Conservation (phyloP, 2,888 invertebrate species). For the Ormyrus thymus region DNA sequence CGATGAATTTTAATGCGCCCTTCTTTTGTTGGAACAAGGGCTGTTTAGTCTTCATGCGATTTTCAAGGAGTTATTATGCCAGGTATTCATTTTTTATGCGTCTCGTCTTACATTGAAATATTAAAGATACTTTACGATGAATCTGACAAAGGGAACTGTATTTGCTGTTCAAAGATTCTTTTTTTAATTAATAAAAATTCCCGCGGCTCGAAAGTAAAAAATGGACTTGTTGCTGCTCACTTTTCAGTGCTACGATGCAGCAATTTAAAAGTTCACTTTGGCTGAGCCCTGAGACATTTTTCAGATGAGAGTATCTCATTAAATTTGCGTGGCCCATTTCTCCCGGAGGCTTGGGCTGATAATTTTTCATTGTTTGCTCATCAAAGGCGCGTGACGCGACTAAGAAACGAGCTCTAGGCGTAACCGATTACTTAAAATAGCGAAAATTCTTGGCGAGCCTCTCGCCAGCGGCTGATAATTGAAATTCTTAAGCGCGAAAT, state of each 20-base stretch:
- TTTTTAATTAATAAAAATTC: too few species aligned
- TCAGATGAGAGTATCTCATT: slow-evolving; percentile 26
- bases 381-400: slow-evolving; percentile 40
- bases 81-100: too few species aligned
- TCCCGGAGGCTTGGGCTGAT: neutral
- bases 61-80: too few species aligned
- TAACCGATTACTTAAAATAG: slow-evolving; percentile 3
- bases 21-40: neutral
- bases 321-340: slow-evolving; percentile 40
- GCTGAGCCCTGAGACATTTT: slow-evolving; percentile 16
- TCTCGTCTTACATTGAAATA: too few species aligned
- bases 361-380: slow-evolving; percentile 54
- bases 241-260: neutral
- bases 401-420: neutral
- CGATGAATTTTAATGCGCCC: slow-evolving; percentile 47
- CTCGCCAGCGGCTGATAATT: slow-evolving; percentile 34
- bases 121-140: too few species aligned
- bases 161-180: too few species aligned
- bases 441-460: slow-evolving; percentile 25
- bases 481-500: slow-evolving; percentile 51
- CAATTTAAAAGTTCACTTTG: slow-evolving; percentile 38
- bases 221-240: neutral
- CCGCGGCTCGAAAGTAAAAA: neutral
- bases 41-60: too few species aligned
- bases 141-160: too few species aligned